Conservation (phyloP, 2,113 vertebrate species). For the Mungos mungo region DNA sequence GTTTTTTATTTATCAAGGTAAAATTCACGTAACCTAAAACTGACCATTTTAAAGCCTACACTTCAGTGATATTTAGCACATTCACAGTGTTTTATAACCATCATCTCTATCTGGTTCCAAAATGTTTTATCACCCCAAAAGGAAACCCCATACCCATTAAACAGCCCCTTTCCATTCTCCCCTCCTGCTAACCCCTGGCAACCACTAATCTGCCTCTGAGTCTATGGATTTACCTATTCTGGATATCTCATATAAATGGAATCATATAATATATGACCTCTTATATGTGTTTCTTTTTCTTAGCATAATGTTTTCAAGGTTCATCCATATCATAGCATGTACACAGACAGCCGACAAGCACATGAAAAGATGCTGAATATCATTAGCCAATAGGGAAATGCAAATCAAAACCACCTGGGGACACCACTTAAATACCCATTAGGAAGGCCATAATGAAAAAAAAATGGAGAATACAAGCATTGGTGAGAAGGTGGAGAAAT, state of each 20-base stretch:
- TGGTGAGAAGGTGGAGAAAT: neutral
- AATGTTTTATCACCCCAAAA: neutral
- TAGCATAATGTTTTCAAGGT: neutral
- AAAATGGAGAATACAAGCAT: neutral
- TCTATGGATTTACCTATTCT: neutral
- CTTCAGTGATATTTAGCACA: neutral
- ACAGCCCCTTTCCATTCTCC: neutral
- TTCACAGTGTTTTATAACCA: neutral
- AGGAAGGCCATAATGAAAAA: neutral
- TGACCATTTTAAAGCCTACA: neutral
- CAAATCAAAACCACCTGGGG: neutral
- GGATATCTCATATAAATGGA: neutral
- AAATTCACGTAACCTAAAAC: neutral
- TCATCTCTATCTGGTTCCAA: neutral
- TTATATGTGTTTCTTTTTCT: neutral
- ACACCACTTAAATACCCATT: neutral
- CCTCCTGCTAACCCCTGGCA: neutral
- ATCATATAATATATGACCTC: neutral
- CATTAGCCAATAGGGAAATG: neutral
- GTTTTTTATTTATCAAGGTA: neutral
- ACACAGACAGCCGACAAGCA: neutral
- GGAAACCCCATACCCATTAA: neutral
- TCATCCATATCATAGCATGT: neutral
- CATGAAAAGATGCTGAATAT: neutral
- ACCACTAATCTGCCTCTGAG: neutral